Evolutionary conservation across 2,888 invertebrate species (phyloP), one percentile per base, ranked within the genome.

Genomic region (Nematopogon swammerdamellus): DNA sequence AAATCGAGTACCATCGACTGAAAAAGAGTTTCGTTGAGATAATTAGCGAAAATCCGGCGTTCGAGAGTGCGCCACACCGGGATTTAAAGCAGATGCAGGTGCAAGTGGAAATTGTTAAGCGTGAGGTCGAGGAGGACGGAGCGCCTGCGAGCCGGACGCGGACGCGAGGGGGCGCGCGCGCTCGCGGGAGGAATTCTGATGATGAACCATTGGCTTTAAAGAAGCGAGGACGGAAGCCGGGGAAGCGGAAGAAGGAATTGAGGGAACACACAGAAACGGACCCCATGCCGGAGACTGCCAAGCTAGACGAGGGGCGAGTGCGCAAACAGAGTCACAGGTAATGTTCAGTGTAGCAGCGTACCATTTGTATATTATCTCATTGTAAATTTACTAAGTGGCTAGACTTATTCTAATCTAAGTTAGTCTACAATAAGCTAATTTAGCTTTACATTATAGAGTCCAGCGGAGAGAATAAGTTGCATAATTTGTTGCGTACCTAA

Each of bases 171-270:
- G 8, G 25, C 25, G 25, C 25, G 5, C 25, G 25, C 25, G 25
- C 25, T 8, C 45, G 11, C 1, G 42, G 25, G n/a, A n/a, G 20
- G 6, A 69, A 71, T 52, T 72, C 72, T 1, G 73, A 73, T 51
- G 70, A 73, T 56, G 76, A 76, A 53, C 77, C 77, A 0, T 61
- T 79, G 2, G 66, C 73, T 1, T 51, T 65, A 10, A 71, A 70
- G 51, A 72, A 69, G 55, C 70, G 65, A 49, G 61, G 67, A 25
- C 60, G 64, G 43, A 52, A 69, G 59, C 60, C 62, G 14, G 63
- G 64, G 1, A 70, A 70, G 54, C 65, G 67, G 54, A 73, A 68
- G 61, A 73, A 70, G 58, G 68, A 68, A 56, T 44, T 61, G 2
- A 45, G 54, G 8, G 2, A 52, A 55, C 16, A 57, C 60, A 18